Base-by-base conservation (phyloP, 2,888 invertebrate species). In the Alviniconcha strummeri region DNA sequence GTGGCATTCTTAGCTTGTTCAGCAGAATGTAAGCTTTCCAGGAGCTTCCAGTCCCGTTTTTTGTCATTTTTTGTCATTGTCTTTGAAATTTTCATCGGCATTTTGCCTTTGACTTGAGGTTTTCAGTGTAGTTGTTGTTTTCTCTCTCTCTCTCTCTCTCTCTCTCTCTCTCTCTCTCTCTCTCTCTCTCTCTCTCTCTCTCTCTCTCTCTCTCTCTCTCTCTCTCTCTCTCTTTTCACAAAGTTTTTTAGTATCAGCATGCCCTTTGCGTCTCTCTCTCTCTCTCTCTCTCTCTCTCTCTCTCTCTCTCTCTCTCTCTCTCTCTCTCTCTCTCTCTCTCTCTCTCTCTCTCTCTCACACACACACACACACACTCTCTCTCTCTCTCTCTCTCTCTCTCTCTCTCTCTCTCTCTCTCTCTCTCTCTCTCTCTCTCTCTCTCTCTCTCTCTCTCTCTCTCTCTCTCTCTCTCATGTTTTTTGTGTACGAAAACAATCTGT, bases 401-500 rank as follows among this genome's bases (percentile, higher is more conserved):
- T 74, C 36, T 74, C 36, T 52, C 72, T 74, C 72, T 74, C 72
- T 74, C 36, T 74, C 52, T 74, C 72, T 72, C 72, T 54, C 74
- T 75, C 15, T 54, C 74, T 75, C 74, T 75, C 74, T 75, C 72
- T 72, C 19, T 69, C 69, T 69, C 36, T 72, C 36, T 72, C 72
- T 36, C 72, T 72, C 36, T 36, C 72, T 72, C 36, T 36, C 72
- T 69, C 17, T 69, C 69, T 72, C 52, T 72, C 72, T 72, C n/a
- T 36, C 36, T 72, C 72, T 72, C 52, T 36, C 11, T 36, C 19
- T 72, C 4, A 9, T 72, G 19, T 17, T 8, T 6, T 69, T 7
- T 19, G 72, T 72, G 36, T 72, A 9, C 52, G 72, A 36, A 36
- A 36, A 36, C 36, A 36, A 3, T 36, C 36, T 36, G 36, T 36